Conservation (phyloP, 2,888 invertebrate genomes). For the Drosophila ezoana region DNA sequence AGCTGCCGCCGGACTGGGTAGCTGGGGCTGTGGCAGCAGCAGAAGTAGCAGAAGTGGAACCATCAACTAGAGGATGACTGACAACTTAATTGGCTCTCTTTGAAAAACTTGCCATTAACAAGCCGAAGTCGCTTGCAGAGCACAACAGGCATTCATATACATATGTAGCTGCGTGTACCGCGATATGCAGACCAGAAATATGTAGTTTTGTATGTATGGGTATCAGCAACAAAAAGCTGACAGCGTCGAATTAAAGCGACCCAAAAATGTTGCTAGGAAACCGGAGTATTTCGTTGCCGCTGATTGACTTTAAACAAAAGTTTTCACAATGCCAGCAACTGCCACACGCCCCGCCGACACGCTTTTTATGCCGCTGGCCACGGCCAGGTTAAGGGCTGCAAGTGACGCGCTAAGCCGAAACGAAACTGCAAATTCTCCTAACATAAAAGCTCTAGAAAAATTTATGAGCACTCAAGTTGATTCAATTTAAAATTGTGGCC, state of each 20-base stretch:
- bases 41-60: slow-evolving; percentile 23
- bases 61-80: slow-evolving; percentile 75
- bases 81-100: slow-evolving; percentile 83
- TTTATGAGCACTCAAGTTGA: slow-evolving; percentile 77
- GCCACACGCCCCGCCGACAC: background rate
- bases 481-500: slow-evolving; percentile 68
- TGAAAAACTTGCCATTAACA: slow-evolving; percentile 75
- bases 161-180: slow-evolving; percentile 1
- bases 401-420: slow-evolving; percentile 57
- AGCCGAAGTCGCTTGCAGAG: slow-evolving; percentile 43
- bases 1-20: slow-evolving; percentile 12
- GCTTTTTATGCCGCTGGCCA: slow-evolving; percentile 20
- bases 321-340: slow-evolving; percentile 49
- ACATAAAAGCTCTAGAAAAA: slow-evolving; percentile 61
- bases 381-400: slow-evolving; percentile 51
- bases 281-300: slow-evolving; percentile 11
- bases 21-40: slow-evolving; percentile 1
- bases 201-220: background rate
- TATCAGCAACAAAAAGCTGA: slow-evolving; percentile 40
- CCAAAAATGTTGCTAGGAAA: slow-evolving; percentile 38
- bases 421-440: slow-evolving; percentile 34
- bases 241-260: slow-evolving; percentile 56
- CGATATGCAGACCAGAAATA: slow-evolving; percentile 5
- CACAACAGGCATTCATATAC: slow-evolving; percentile 12
- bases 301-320: slow-evolving; percentile 72